Conservation (phyloP, 2,888 invertebrate species). For the Orchesella flavescens region DNA sequence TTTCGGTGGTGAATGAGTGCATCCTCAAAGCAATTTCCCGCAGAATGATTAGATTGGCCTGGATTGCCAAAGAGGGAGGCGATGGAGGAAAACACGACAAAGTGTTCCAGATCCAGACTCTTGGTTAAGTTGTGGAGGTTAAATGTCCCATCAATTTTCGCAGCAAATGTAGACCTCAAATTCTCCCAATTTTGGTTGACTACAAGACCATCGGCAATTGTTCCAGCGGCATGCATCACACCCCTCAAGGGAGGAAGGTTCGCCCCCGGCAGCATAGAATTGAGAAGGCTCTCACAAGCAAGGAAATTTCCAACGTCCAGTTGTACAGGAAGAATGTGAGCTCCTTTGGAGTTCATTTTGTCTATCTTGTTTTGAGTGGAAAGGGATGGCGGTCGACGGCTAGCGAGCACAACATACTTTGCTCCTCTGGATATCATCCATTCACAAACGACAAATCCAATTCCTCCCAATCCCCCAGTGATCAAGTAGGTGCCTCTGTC, state of each 20-base stretch:
- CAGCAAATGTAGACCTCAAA: background rate
- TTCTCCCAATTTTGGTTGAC: conserved; percentile 41
- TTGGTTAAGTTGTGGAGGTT: conserved; percentile 39
- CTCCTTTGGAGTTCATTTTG: background rate
- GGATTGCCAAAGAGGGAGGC: conserved; percentile 33
- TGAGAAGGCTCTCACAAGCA: background rate
- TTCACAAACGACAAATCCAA: conserved; percentile 27
- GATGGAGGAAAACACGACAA: conserved; percentile 56
- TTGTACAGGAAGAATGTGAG: background rate
- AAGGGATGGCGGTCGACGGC: background rate
- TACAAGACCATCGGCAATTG: conserved; percentile 19
- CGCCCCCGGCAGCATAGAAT: background rate
- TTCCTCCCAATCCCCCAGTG: conserved; percentile 51
- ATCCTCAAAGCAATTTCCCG: conserved; percentile 48
- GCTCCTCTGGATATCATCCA: conserved; percentile 48
- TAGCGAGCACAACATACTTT: conserved; percentile 17
- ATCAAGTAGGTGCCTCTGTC: conserved; percentile 23
- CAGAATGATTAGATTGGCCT: conserved; percentile 49
- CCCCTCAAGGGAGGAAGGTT: conserved; percentile 24
- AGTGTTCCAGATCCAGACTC: conserved; percentile 48
- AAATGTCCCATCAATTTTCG: conserved; percentile 34
- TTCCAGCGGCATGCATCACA: conserved; percentile 48
- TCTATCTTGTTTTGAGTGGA: conserved; percentile 32
- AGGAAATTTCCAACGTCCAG: background rate
- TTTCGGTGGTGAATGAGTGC: conserved; percentile 46